Base-by-base conservation (phyloP, 2,113 vertebrate species). In the Galemys pyrenaicus region DNA sequence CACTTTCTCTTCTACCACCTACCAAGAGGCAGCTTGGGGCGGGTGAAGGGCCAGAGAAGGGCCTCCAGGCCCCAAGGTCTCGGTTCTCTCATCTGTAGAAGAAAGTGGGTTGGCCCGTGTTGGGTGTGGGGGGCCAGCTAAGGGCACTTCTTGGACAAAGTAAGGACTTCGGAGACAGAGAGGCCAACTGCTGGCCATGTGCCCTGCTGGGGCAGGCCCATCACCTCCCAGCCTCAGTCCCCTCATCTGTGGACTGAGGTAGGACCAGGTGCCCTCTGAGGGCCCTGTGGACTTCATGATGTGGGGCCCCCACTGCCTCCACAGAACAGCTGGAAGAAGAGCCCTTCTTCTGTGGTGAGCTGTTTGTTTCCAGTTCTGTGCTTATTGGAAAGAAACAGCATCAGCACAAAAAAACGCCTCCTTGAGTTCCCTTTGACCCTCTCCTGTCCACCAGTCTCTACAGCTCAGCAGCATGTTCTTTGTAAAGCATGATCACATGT, bases 1-100 rank as follows among this genome's bases (percentile, higher is more conserved):
- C 46, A 81, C 49, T 56, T 88, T 92, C 82, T 91, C 51, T 71
- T 62, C 91, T 80, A 80, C 64, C 41, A 44, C 24, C 60, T n/a
- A 56, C 2, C 39, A 41, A n/a, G 51, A 68, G 49, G 9, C n/a
- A 41, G 22, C 84, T 41, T 65, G 51, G 58, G 4, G 16, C 70
- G n/a, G 41, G 28, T 15, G 9, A 65, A 65, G 28, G 24, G 26
- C 32, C 39, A 51, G 67, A 51, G 80, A 12, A 4, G 37, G 16
- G 10, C 12, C n/a, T 74, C 51, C 11, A 62, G 73, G 41, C 2
- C 28, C 60, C 60, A 56, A 17, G 49, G 10, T 16, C n/a, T 68
- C 65, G 37, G 65, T 68, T 68, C 37, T 17, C n/a, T 35, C 65
- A 68, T 35, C 65, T 35, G 35, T 68, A 68, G 37, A 67, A 30